phyloP scores from a whole-genome alignment of 30 jellyfish, hydroid and myxozoan genomes.

The Mastigias papua region DNA sequence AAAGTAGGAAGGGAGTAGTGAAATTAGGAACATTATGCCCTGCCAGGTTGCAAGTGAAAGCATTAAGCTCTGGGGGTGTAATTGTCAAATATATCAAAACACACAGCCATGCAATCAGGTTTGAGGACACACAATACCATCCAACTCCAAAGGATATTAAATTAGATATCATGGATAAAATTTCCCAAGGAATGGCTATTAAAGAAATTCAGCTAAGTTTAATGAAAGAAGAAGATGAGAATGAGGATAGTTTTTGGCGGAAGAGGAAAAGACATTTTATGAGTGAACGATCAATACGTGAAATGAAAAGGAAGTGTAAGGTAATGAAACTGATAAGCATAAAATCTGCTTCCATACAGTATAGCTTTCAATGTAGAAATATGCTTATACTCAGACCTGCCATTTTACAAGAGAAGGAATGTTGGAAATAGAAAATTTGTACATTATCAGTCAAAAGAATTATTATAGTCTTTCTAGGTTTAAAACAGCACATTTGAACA shows the following conservation, averaged over 20 bases:
- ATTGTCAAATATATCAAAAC: conserved; percentile 32
- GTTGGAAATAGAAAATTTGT: too few relatives aligned
- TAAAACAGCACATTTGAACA: too few relatives aligned
- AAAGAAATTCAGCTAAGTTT: conserved; percentile 32
- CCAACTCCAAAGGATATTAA: conserved; percentile 23
- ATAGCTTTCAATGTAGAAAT: too few relatives aligned
- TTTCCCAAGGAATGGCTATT: neutral
- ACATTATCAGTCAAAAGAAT: too few relatives aligned
- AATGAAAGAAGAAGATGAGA: conserved; percentile 16
- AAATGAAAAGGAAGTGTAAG: conserved; percentile 19
- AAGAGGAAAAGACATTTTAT: conserved; percentile 7
- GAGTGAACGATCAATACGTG: conserved; percentile 24
- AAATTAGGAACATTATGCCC: conserved; percentile 31
- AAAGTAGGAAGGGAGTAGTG: neutral
- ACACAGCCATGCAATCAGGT: conserved; percentile 31
- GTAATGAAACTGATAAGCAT: neutral
- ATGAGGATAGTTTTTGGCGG: neutral
- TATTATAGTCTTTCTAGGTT: too few relatives aligned
- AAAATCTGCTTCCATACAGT: too few relatives aligned
- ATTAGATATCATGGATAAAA: conserved; percentile 4
- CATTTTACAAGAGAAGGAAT: too few relatives aligned
- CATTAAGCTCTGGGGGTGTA: conserved; percentile 33
- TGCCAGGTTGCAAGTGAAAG: conserved; percentile 35
- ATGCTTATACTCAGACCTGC: too few relatives aligned
- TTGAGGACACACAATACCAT: conserved; percentile 39